Evolutionary conservation across 1,140 invertebrate genomes (phyloP), one percentile per base, ranked within the genome.

Genomic region (Drosophila watanabei): DNA sequence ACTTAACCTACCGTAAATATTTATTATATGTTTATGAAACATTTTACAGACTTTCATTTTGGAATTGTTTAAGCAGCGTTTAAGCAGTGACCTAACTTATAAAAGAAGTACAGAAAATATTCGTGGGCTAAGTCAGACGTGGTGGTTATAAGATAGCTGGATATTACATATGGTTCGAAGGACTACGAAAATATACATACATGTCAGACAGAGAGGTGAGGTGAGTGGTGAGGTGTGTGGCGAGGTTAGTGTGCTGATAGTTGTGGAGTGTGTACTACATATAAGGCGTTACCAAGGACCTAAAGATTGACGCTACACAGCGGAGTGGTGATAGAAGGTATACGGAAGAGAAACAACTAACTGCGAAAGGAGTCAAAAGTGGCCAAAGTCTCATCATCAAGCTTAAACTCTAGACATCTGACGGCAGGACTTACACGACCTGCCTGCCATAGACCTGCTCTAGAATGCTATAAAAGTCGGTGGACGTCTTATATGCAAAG

Each of bases 401-500:
- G 87, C 86, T 90, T 85, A 89, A 82, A 63, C 65, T 75, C 69
- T 89, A 79, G 72, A 79, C 63, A 41, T 57, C 35, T 37, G 20
- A n/a, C 2, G 69, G 49, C 81, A 70, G 49, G 58, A 66, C 70
- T 66, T 66, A 89, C 30, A 89, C 33, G 46, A 88, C 75, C 69
- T 69, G 77, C 65, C 91, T 84, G 84, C 92, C 92, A 71, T 93
- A 93, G 68, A 93, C 80, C 77, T 89, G 70, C 79, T 92, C 93
- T 70, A 95, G 86, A 82, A 94, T 92, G 79, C 92, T 90, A 82
- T 95, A 94, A 92, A 95, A 95, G 79, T 95, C 94, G 84, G 94
- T 94, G 79, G 94, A 95, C 72, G 94, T 94, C 91, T 94, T 94
- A 93, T 94, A 94, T 89, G 95, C 93, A 94, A 94, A 95, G 87